A percentile compares a stretch with the other conserved stretches of the same genome.
phyloP scores from a whole-genome alignment of 2,113 vertebrate genomes.

The Saguinus midas region DNA sequence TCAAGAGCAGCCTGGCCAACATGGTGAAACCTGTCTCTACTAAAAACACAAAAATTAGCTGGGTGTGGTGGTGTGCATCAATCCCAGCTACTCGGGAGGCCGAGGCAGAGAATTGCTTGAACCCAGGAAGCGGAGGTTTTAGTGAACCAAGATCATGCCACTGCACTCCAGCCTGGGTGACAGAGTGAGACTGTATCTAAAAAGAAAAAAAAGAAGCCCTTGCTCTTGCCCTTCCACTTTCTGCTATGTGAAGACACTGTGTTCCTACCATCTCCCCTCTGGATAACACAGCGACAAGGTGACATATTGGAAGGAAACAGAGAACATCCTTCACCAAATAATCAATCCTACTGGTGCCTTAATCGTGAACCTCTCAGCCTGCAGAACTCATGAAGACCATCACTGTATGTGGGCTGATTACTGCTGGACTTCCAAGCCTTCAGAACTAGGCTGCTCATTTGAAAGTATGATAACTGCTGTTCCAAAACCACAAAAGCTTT shows the following conservation, averaged over 20 bases:
- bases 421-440: neutral
- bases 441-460: constrained; percentile 43
- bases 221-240: neutral
- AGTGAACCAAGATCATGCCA: too few relatives aligned
- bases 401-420: neutral
- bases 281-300: neutral
- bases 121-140: too few relatives aligned
- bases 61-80: too few relatives aligned
- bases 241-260: neutral
- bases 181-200: too few relatives aligned
- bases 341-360: neutral
- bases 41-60: too few relatives aligned
- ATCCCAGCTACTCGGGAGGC: too few relatives aligned
- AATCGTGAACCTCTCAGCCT: neutral
- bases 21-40: too few relatives aligned
- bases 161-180: too few relatives aligned
- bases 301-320: neutral
- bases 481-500: constrained; percentile 56
- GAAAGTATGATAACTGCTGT: constrained; percentile 61
- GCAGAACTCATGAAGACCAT: neutral
- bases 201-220: too few relatives aligned
- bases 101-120: too few relatives aligned
- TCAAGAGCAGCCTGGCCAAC: too few relatives aligned
- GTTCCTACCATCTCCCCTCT: neutral
- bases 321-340: neutral